Conservation (phyloP, 2,797 vertebrate species). For the Myotis myotis region DNA sequence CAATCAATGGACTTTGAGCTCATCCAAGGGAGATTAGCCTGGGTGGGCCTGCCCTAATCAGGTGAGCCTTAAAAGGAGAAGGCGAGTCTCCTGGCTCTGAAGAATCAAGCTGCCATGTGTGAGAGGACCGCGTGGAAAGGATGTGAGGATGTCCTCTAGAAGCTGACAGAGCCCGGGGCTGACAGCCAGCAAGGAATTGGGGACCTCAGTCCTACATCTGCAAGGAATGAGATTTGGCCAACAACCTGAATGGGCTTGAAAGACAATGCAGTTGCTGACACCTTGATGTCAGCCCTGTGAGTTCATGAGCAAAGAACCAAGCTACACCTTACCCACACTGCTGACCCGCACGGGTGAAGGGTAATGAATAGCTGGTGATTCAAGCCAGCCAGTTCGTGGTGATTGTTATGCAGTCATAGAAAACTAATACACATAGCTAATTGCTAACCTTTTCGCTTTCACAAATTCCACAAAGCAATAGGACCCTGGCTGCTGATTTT, state of each 20-base stretch:
- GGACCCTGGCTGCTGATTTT: background rate
- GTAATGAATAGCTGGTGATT: background rate
- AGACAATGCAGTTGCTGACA: fast-evolving
- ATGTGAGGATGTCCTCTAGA: background rate
- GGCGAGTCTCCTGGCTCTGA: background rate
- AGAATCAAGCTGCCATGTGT: fast-evolving
- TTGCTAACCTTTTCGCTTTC: background rate
- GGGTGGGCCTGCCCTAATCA: background rate
- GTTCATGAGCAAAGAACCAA: background rate
- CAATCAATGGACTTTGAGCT: background rate
- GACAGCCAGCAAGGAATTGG: background rate
- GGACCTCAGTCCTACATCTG: background rate
- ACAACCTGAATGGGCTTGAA: background rate
- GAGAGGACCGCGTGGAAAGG: background rate
- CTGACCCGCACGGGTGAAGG: background rate
- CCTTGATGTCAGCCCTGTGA: no score
- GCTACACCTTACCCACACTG: background rate
- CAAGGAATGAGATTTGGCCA: background rate
- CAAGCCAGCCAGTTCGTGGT: background rate
- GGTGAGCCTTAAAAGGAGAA: background rate
- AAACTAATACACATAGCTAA: background rate
- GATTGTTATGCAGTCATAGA: background rate
- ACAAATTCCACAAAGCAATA: no score
- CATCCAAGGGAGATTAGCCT: background rate
- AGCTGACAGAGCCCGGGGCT: background rate